Evolutionary conservation across 1,140 invertebrate genomes (phyloP).

Genomic region (Atta cephalotes): DNA sequence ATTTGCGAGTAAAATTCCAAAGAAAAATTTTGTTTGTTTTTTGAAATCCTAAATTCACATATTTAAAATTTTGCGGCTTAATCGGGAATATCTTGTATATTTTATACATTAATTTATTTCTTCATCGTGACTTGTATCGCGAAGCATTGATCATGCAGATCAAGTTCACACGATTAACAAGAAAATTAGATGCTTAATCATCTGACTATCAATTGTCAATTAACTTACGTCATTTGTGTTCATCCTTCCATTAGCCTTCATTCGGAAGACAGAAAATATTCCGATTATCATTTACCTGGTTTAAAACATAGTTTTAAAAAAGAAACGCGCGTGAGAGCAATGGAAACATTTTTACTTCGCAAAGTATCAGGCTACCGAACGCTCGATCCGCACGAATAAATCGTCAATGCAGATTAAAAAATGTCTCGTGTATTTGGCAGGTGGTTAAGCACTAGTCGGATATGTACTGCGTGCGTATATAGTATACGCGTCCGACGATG

Average conservation of each 20-base stretch:
- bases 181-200: background rate
- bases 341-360: background rate
- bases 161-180: background rate
- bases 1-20: too few relatives aligned
- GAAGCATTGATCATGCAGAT: background rate
- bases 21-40: too few relatives aligned
- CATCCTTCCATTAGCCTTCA: background rate
- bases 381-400: conserved; percentile 38
- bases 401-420: conserved; percentile 70
- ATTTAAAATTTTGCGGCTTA: too few relatives aligned
- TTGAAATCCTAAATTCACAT: too few relatives aligned
- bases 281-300: background rate
- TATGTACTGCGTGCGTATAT: conserved; percentile 20
- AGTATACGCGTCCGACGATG: conserved; percentile 16
- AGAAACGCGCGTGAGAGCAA: background rate
- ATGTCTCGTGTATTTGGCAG: conserved; percentile 69
- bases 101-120: background rate
- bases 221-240: background rate
- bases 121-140: background rate
- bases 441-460: conserved; percentile 71
- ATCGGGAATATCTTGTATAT: too few relatives aligned
- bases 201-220: background rate
- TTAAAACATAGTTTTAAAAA: background rate
- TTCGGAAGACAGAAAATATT: background rate
- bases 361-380: background rate